These are phyloP conservation scores for Hymenochirus boettgeri DNA, from an alignment of 2,113 vertebrate genomes.

Conservation along the genomic window DNA sequence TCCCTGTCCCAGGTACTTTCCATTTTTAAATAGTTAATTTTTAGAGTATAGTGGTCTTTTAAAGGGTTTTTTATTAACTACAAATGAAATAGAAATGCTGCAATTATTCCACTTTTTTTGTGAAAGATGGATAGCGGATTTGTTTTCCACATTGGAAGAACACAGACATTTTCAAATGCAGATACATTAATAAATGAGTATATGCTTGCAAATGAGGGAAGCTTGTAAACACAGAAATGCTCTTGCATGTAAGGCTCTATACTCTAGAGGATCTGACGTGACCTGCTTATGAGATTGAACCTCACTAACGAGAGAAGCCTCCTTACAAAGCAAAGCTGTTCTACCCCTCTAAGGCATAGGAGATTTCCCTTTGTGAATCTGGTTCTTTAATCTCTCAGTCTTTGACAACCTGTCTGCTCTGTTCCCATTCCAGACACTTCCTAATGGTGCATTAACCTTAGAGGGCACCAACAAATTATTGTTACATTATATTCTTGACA, in stretches of 20 bases:
- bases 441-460: slow-evolving; percentile 66
- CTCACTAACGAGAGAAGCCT: slow-evolving; percentile 16
- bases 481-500: slow-evolving; percentile 51
- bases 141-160: too few species aligned
- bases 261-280: slow-evolving; percentile 16
- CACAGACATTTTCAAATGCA: too few species aligned
- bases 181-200: too few species aligned
- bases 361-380: slow-evolving; percentile 51
- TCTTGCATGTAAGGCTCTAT: slow-evolving; percentile 7
- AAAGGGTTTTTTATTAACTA: too few species aligned
- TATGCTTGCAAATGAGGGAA: too few species aligned
- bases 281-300: slow-evolving; percentile 24
- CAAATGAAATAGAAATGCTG: too few species aligned
- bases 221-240: slow-evolving; percentile 18
- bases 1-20: too few species aligned
- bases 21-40: too few species aligned
- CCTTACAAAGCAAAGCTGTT: slow-evolving; percentile 18
- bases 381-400: slow-evolving; percentile 60
- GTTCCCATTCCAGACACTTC: slow-evolving; percentile 55
- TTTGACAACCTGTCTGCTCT: slow-evolving; percentile 62
- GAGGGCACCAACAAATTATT: slow-evolving; percentile 57
- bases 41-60: too few species aligned
- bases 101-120: too few species aligned
- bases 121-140: too few species aligned
- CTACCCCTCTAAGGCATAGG: slow-evolving; percentile 42